These are phyloP conservation scores for Pseudomugil gertrudae DNA, from an alignment of 2,797 vertebrate genomes.

Conservation along the genomic window DNA sequence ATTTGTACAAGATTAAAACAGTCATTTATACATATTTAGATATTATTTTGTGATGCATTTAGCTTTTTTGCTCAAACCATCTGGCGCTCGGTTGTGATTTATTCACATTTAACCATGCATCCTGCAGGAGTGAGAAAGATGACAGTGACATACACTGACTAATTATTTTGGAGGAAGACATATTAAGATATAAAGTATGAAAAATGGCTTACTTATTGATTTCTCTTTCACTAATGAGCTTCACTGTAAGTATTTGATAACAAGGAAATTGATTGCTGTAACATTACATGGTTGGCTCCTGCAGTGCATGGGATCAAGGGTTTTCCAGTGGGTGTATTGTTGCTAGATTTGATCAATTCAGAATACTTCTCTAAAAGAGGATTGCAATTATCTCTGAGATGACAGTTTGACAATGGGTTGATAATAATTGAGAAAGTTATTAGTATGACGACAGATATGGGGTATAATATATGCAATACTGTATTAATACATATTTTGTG, in stretches of 20 bases:
- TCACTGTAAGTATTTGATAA: slow-evolving; percentile 74
- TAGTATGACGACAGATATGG: slow-evolving; percentile 9
- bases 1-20: slow-evolving; percentile 33
- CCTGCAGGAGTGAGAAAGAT: slow-evolving; percentile 32
- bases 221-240: slow-evolving; percentile 75
- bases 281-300: slow-evolving; percentile 63
- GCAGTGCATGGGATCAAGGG: slow-evolving; percentile 43
- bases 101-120: slow-evolving; percentile 36
- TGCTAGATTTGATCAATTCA: slow-evolving; percentile 68
- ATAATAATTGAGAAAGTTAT: slow-evolving; percentile 40
- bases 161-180: slow-evolving; percentile 73
- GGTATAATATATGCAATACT: not conserved
- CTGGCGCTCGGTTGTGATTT: slow-evolving; percentile 32
- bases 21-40: slow-evolving; percentile 37
- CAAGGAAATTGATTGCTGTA: slow-evolving; percentile 74
- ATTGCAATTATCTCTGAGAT: slow-evolving; percentile 50
- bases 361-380: slow-evolving; percentile 41
- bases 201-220: slow-evolving; percentile 68
- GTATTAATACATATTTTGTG: slow-evolving; percentile 6
- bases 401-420: slow-evolving; percentile 24
- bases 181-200: slow-evolving; percentile 75
- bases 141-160: slow-evolving; percentile 68
- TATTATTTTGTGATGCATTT: slow-evolving; percentile 31
- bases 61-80: slow-evolving; percentile 24
- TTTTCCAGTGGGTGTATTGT: slow-evolving; percentile 57